Conservation (phyloP, 2,888 invertebrate genomes). For the Tryphoninae sp. region DNA sequence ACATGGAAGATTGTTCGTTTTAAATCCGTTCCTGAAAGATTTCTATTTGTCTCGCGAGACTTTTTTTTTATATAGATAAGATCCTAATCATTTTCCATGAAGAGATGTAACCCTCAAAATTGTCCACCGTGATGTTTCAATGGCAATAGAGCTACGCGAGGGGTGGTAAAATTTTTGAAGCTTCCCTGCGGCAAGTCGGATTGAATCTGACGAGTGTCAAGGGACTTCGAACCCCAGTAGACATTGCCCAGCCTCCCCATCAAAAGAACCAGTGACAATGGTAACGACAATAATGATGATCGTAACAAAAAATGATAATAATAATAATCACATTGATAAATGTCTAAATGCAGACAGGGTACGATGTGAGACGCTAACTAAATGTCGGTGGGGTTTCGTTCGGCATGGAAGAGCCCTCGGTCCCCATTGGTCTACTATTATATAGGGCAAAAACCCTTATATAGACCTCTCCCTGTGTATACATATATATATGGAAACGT, state of each 20-base stretch:
- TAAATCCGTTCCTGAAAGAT: not conserved
- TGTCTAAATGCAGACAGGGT: conserved; percentile 37
- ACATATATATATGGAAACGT: conserved; percentile 5
- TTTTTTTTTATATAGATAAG: too few species aligned
- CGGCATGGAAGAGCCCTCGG: conserved; percentile 26
- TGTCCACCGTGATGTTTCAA: not conserved
- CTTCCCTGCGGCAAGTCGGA: not conserved
- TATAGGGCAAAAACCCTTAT: not conserved
- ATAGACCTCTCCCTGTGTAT: not conserved
- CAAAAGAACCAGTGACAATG: conserved; percentile 34
- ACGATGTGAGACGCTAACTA: conserved; percentile 57
- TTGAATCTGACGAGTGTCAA: conserved; percentile 1
- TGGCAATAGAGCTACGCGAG: not conserved
- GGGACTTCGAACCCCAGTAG: not conserved
- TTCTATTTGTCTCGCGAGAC: not conserved
- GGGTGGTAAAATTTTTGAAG: conserved; percentile 7
- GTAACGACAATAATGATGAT: conserved; percentile 28
- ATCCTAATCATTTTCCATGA: not conserved
- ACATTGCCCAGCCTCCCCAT: not conserved
- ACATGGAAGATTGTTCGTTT: too few species aligned
- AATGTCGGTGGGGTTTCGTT: conserved; percentile 46
- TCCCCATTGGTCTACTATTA: conserved; percentile 17
- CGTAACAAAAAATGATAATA: conserved; percentile 32
- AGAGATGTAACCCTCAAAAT: not conserved
- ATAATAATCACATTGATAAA: conserved; percentile 42